phyloP scores from a whole-genome alignment of 2,888 invertebrate species.

The Amiota communis region DNA sequence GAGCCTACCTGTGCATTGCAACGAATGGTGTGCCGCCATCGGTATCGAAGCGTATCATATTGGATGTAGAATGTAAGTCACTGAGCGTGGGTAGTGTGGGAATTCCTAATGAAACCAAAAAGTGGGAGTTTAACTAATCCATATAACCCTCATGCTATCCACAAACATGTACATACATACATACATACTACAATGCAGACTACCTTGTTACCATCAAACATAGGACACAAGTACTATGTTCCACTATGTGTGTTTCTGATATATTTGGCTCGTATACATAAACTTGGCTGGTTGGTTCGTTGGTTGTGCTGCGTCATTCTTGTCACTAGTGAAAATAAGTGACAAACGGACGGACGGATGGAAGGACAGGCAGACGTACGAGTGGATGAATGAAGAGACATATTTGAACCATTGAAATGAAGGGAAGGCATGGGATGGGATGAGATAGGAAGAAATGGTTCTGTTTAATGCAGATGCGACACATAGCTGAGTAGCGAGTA shows the following conservation, averaged over 20 bases:
- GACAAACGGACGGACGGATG: slow-evolving; percentile 52
- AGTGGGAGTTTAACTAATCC: slow-evolving; percentile 10
- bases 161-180: neutral
- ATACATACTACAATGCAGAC: neutral
- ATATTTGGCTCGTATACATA: slow-evolving; percentile 20
- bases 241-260: slow-evolving; percentile 6
- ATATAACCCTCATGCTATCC: neutral
- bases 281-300: too few species aligned
- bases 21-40: slow-evolving; percentile 91
- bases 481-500: slow-evolving; percentile 40
- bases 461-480: slow-evolving; percentile 56
- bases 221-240: neutral
- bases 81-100: too few species aligned
- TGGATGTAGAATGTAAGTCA: slow-evolving; percentile 88
- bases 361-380: too few species aligned
- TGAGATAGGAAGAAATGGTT: neutral
- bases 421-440: too few species aligned
- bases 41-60: slow-evolving; percentile 92
- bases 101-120: neutral
- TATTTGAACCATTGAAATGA: too few species aligned
- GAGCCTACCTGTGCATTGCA: slow-evolving; percentile 73
- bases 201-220: neutral
- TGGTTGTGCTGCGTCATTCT: slow-evolving; percentile 35
- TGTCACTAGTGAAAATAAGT: slow-evolving; percentile 48
- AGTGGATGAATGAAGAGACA: too few species aligned